Conservation (phyloP, 2,113 vertebrate species). For the Odocoileus hemionus region DNA sequence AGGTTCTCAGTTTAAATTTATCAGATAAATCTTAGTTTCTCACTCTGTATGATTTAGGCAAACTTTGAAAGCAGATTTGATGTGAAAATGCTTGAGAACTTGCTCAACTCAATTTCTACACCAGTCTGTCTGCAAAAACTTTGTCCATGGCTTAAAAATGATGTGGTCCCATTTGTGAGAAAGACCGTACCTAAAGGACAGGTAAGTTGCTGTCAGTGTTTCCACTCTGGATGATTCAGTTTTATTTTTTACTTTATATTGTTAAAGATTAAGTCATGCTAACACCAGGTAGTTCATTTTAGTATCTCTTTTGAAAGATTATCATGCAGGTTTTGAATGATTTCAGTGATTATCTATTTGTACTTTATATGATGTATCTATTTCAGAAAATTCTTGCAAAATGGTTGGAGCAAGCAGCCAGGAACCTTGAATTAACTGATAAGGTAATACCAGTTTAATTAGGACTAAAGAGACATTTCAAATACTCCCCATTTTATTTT, state of each 20-base stretch:
- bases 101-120: slow-evolving; percentile 86
- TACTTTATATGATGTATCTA: neutral
- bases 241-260: neutral
- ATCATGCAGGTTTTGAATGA: neutral
- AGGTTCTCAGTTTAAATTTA: neutral
- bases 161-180: slow-evolving; percentile 91
- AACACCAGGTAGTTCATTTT: neutral
- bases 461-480: neutral
- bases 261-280: neutral
- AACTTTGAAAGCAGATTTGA: slow-evolving; percentile 87
- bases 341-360: neutral
- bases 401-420: slow-evolving; percentile 92
- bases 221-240: neutral
- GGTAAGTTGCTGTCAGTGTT: slow-evolving; percentile 75
- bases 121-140: slow-evolving; percentile 84
- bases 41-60: slow-evolving; percentile 79
- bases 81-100: slow-evolving; percentile 83
- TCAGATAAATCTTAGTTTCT: slow-evolving; percentile 30
- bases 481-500: neutral
- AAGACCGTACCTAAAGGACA: slow-evolving; percentile 87
- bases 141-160: slow-evolving; percentile 90
- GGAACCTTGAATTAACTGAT: slow-evolving; percentile 94
- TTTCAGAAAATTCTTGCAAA: slow-evolving; percentile 89
- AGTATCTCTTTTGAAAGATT: neutral
- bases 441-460: slow-evolving; percentile 83